Evolutionary conservation across 2,888 invertebrate species (phyloP), one percentile per base, ranked within the genome.

Genomic region (Hemaris fuciformis): DNA sequence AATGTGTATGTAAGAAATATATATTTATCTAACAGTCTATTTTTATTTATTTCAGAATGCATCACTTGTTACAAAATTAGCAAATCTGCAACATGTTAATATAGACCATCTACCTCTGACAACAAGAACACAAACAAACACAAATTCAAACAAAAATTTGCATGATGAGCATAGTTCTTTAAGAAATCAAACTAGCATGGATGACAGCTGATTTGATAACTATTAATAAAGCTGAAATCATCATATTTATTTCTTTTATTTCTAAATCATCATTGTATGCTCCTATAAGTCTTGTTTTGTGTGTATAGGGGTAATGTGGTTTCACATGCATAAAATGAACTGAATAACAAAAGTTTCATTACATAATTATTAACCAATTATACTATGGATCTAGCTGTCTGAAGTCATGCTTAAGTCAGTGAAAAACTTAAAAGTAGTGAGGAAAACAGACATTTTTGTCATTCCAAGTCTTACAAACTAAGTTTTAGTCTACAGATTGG

Each of bases 11-110:
- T 6, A 10, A 10, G n/a, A n/a, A 34, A 10, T 34, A 0, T 38
- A 3, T 2, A 38, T 31, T 31, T 20, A 62, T 56, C 20, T 10
- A 15, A 5, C 3, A 15, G 27, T 59, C 34, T 57, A 45, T 6
- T 58, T 20, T 64, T 18, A 68, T 34, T 34, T 42, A 62, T 83
- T 88, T 69, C 83, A 91, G 91, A 90, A 89, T 80, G 75, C 83
- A 62, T 61, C 75, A 31, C 61, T 87, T 48, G 68, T 86, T 53
- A 70, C 75, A 62, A 77, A 70, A 10, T 67, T 91, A 48, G 84
- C 85, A 23, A 79, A 75, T 59, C 66, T 82, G 3, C 83, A 81
- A 68, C 73, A 85, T 45, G 69, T 87, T 23, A 73, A 88, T 66
- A 61, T 87, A 31, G 71, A 78, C 18, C 86, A 85, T 25, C 62